phyloP scores from a whole-genome alignment of 1,140 invertebrate genomes.

The Xylocopa sonorina region DNA sequence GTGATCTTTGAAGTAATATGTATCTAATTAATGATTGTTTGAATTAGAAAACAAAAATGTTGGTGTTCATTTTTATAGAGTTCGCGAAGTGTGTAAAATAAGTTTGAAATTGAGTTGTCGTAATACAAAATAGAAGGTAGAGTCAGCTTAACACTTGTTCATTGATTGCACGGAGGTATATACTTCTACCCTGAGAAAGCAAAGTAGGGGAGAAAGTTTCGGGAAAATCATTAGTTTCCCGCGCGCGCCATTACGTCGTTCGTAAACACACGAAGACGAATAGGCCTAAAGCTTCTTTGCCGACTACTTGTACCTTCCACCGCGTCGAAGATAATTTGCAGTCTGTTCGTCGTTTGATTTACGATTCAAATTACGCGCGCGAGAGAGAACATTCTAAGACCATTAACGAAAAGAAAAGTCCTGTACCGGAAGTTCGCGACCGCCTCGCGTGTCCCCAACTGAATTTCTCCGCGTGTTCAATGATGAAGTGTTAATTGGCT shows the following conservation, averaged over 20 bases:
- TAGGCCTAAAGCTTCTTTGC: not conserved
- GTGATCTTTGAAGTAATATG: not conserved
- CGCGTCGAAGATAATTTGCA: slow-evolving; percentile 36
- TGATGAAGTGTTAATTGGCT: not conserved
- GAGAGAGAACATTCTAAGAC: not conserved
- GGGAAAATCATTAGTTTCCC: slow-evolving; percentile 52
- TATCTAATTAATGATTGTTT: no score
- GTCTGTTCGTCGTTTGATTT: slow-evolving; percentile 35
- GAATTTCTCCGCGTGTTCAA: not conserved
- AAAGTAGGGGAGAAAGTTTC: slow-evolving; percentile 71
- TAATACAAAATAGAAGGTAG: not conserved
- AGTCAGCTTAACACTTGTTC: slow-evolving; percentile 7
- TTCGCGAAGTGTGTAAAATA: not conserved
- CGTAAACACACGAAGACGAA: slow-evolving; percentile 41
- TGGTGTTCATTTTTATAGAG: no score
- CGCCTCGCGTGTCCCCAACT: not conserved
- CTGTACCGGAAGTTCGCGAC: not conserved
- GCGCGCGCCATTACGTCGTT: slow-evolving; percentile 11
- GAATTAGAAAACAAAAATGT: not conserved
- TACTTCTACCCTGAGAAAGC: slow-evolving; percentile 65
- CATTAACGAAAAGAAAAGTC: not conserved
- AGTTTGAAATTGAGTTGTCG: not conserved
- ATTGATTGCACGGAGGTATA: slow-evolving; percentile 39
- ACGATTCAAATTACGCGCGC: slow-evolving; percentile 43
- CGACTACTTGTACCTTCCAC: slow-evolving; percentile 23